Evolutionary conservation across 2,797 vertebrate species (phyloP).

Genomic region (Pipistrellus nathusii): DNA sequence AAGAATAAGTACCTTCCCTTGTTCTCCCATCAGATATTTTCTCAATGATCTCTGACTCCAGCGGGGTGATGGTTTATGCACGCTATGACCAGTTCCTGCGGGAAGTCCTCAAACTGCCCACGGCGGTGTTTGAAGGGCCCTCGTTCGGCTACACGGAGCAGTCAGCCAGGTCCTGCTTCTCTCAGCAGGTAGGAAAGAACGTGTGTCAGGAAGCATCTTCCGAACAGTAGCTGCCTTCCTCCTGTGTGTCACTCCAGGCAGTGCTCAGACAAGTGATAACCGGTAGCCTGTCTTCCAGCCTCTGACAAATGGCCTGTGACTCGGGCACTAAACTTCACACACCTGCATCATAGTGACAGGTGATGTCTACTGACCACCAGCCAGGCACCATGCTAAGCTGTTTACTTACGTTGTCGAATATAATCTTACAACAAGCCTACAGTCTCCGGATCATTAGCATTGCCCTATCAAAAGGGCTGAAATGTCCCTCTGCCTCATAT

Average conservation of each 20-base stretch:
- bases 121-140: conserved; percentile 97
- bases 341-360: not conserved
- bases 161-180: conserved; percentile 94
- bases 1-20: conserved; percentile 28
- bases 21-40: conserved; percentile 93
- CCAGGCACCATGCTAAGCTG: not conserved
- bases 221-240: not conserved
- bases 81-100: conserved; percentile 96
- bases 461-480: not conserved
- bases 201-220: not conserved
- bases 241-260: not conserved
- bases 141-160: conserved; percentile 98
- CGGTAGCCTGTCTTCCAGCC: not conserved
- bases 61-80: conserved; percentile 94
- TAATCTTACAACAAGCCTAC: not conserved
- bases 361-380: not conserved
- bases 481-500: not conserved
- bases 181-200: conserved; percentile 92
- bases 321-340: not conserved
- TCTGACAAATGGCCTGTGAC: not conserved
- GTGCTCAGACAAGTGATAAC: not conserved
- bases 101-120: conserved; percentile 97
- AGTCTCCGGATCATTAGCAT: not conserved
- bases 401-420: not conserved
- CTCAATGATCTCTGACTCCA: conserved; percentile 97